phyloP scores from a whole-genome alignment of 1,140 invertebrate species.

The Parasteatoda tepidariorum region DNA sequence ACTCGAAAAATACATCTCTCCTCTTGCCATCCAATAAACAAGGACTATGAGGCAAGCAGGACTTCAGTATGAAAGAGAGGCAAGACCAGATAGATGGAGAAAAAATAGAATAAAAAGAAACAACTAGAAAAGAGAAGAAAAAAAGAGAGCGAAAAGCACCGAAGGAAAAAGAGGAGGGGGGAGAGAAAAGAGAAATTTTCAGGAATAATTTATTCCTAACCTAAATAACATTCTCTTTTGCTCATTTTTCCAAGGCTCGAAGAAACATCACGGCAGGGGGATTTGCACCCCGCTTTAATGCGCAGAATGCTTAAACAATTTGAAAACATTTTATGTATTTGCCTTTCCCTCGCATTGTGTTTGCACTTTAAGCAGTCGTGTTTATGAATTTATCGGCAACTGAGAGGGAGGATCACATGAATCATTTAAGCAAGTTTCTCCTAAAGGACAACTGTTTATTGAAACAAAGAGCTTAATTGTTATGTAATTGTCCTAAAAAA shows the following conservation, averaged over 20 bases:
- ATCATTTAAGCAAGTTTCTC: background rate
- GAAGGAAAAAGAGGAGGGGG: background rate
- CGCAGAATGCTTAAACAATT: conserved; percentile 55
- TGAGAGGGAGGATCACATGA: background rate
- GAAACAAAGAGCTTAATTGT: no score
- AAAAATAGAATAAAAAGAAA: conserved; percentile 39
- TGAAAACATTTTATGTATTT: conserved; percentile 57
- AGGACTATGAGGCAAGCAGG: conserved; percentile 28
- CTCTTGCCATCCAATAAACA: conserved; percentile 35
- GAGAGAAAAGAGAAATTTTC: conserved; percentile 27
- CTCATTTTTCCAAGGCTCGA: conserved; percentile 14
- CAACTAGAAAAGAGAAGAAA: conserved; percentile 12
- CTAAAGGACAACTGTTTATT: no score
- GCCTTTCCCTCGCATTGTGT: conserved; percentile 25
- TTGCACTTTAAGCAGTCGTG: conserved; percentile 40
- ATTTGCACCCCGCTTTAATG: conserved; percentile 34
- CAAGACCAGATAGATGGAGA: no score
- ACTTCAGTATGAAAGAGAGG: background rate
- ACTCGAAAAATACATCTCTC: background rate
- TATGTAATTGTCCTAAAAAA: no score
- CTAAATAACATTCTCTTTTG: conserved; percentile 59
- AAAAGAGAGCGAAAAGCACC: background rate
- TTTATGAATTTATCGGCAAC: conserved; percentile 50
- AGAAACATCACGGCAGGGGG: background rate
- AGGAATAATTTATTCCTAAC: conserved; percentile 60